Evolutionary conservation across 1,140 invertebrate genomes (phyloP).

Genomic region (Caenorhabditis remanei): DNA sequence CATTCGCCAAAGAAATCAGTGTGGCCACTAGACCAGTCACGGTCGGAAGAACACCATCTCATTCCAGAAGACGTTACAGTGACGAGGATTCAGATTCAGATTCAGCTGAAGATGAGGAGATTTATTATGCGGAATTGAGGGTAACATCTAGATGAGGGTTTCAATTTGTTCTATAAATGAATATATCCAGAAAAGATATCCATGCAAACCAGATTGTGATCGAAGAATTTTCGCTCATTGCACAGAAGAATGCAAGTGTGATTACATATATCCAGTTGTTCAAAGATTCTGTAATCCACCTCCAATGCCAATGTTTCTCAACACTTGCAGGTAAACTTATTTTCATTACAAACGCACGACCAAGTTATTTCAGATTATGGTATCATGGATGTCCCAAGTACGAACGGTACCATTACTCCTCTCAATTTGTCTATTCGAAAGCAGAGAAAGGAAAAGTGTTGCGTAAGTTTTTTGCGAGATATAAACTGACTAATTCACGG

Average conservation of each 20-base stretch:
- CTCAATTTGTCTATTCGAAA: constrained; percentile 71
- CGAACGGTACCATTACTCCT: constrained; percentile 69
- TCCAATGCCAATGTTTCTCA: constrained; percentile 69
- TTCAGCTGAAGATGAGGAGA: constrained; percentile 41
- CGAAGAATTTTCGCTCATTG: constrained; percentile 62
- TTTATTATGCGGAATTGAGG: constrained; percentile 55
- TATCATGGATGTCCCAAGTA: constrained; percentile 72
- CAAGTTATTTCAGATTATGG: constrained; percentile 62
- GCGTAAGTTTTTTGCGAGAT: constrained; percentile 63
- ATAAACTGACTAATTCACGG: background rate
- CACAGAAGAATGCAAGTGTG: constrained; percentile 70
- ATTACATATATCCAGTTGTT: constrained; percentile 71
- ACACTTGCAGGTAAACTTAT: constrained; percentile 66
- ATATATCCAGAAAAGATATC: constrained; percentile 64
- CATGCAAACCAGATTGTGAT: constrained; percentile 67
- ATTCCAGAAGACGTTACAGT: constrained; percentile 27
- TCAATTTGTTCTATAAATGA: background rate
- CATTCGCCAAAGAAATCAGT: constrained; percentile 36
- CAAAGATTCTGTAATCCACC: constrained; percentile 72
- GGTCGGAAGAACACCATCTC: background rate
- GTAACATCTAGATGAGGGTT: background rate
- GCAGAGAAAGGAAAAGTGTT: constrained; percentile 72
- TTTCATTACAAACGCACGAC: background rate
- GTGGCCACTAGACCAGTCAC: constrained; percentile 14
- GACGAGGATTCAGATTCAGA: constrained; percentile 51